A percentile compares a stretch with the other conserved stretches of the same genome.
Conservation (phyloP, 2,113 vertebrate species). For the Leuciscus idus region DNA sequence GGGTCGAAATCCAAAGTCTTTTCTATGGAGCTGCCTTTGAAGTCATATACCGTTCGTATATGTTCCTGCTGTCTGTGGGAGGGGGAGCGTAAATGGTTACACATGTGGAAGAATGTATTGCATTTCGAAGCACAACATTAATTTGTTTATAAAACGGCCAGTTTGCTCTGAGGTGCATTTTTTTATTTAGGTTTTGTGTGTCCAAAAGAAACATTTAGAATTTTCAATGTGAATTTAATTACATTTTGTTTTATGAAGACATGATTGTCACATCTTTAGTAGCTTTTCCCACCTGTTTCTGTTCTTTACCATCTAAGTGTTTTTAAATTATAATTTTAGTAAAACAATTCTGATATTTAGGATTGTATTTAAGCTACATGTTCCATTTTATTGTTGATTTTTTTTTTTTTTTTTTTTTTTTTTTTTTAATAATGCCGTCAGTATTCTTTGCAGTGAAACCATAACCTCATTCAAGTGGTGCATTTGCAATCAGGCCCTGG, state of each 20-base stretch:
- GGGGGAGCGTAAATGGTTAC: conserved; percentile 37
- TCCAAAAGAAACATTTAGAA: conserved; percentile 18
- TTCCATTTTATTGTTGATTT: conserved; percentile 43
- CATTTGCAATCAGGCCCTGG: conserved; percentile 15
- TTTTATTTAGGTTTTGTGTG: conserved; percentile 48
- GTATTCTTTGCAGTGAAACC: conserved; percentile 48
- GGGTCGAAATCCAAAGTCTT: conserved; percentile 69
- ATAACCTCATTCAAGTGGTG: not conserved
- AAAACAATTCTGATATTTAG: conserved; percentile 70
- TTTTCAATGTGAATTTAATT: conserved; percentile 45
- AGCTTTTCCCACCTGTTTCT: not conserved
- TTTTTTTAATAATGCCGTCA: conserved; percentile 41
- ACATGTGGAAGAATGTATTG: conserved; percentile 75
- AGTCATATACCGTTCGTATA: conserved; percentile 51
- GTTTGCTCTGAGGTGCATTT: conserved; percentile 57
- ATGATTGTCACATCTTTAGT: conserved; percentile 22
- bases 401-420: not conserved
- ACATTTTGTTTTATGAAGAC: conserved; percentile 2
- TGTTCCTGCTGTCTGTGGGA: conserved; percentile 54
- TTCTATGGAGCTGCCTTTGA: conserved; percentile 66
- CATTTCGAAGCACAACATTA: conserved; percentile 78
- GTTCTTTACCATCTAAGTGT: conserved; percentile 16
- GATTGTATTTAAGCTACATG: conserved; percentile 61
- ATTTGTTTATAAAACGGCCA: conserved; percentile 66
- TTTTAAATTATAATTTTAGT: conserved; percentile 31